Evolutionary conservation across 1,140 invertebrate species (phyloP), one percentile per base, ranked within the genome.

Genomic region (Trinorchestia longiramus): DNA sequence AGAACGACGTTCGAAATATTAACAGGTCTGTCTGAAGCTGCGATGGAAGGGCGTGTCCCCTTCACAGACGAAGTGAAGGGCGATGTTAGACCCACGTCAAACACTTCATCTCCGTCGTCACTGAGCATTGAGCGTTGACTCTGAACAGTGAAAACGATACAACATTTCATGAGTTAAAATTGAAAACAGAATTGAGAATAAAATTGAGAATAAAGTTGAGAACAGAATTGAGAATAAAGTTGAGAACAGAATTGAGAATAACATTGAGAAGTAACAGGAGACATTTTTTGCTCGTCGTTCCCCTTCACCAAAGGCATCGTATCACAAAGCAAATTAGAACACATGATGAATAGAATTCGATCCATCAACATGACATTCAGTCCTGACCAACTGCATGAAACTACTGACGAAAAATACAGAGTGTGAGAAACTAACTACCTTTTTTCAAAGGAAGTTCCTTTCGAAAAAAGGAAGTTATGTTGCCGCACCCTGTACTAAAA

Each of bases 91-190:
- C 62, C 1, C 43, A 90, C 23, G 43, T 90, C 88, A 41, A 90
- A 90, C 88, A 90, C 88, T 90, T 90, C 88, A 28, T 90, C 88
- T 90, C 88, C 88, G 41, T 90, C 43, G 88, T 90, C 88, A 41
- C 88, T 90, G 3, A 43, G 41, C 88, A 43, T 43, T 41, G 88
- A 90, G 88, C 88, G 88, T 28, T 90, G 88, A 90, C 88, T 90
- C 88, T 90, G 41, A 42, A 43, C 15, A 15, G 41, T 41, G 43
- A 17, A 42, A 90, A 90, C 8, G 43, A 90, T n/a, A n/a, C n/a
- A 87, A 90, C 36, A 90, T 90, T 90, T 42, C 43, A 17, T 43
- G 28, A 90, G 88, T 17, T 42, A 19, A 36, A 40, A 42, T 1
- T 43, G 62, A 15, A 77, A 36, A 3, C 47, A 77, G 62, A 77